Conservation (phyloP, 2,797 vertebrate genomes). For the Rhynchotus rufescens region DNA sequence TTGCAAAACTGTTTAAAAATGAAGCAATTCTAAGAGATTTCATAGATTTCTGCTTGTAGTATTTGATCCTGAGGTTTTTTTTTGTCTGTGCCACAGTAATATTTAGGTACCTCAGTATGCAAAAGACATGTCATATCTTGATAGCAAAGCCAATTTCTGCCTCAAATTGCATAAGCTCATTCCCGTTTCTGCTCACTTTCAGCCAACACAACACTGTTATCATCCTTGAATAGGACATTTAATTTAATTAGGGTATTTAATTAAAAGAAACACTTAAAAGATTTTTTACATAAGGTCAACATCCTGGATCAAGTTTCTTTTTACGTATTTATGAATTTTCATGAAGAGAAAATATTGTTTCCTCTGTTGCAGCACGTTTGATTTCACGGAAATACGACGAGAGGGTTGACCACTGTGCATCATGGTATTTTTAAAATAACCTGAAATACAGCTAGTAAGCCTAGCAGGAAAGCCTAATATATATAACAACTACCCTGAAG, state of each 20-base stretch:
- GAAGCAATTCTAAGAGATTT: not conserved
- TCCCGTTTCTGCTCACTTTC: not conserved
- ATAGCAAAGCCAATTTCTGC: not conserved
- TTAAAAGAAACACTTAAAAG: not conserved
- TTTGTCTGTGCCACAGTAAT: not conserved
- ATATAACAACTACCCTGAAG: not conserved
- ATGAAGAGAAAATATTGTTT: not conserved
- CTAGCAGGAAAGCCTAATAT: not conserved
- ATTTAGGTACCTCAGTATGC: not conserved
- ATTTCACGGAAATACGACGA: not conserved
- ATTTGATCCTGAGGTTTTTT: not conserved
- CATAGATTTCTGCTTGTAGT: not conserved
- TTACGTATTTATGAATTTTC: not conserved
- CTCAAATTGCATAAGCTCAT: not conserved
- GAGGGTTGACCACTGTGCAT: not conserved
- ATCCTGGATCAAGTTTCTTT: not conserved
- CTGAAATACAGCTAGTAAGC: not conserved
- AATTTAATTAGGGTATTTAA: not conserved
- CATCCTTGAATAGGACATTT: not conserved
- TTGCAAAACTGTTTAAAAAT: not conserved
- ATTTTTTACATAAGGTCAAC: not conserved
- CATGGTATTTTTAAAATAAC: not conserved
- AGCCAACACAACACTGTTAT: not conserved
- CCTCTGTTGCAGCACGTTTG: not conserved
- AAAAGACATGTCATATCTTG: not conserved